Conservation (phyloP, 37 sponge, comb jelly and placozoan genomes). For the Tethya wilhelma region DNA sequence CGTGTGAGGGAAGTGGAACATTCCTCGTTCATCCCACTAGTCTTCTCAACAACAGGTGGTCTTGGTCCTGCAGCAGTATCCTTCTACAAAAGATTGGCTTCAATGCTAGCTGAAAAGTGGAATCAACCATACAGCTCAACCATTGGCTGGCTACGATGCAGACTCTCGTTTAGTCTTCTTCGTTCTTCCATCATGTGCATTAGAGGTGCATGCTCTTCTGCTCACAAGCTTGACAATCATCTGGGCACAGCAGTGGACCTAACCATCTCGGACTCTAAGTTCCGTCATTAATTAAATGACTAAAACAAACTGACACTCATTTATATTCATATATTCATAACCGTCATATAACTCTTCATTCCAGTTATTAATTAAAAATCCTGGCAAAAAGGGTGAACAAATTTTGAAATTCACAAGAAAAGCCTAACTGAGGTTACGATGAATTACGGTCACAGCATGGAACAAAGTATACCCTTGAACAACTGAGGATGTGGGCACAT, state of each 20-base stretch:
- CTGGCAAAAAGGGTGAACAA: neutral
- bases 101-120: slow-evolving; percentile 10
- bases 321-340: too few species aligned
- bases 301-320: too few species aligned
- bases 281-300: too few species aligned
- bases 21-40: slow-evolving; percentile 32
- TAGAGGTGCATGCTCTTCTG: slow-evolving; percentile 21
- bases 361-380: too few species aligned
- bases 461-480: neutral
- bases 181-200: slow-evolving; percentile 40
- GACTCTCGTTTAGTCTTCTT: slow-evolving; percentile 26
- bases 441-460: too few species aligned
- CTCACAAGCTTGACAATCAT: too few species aligned
- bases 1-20: slow-evolving; percentile 44
- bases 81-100: too few species aligned
- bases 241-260: too few species aligned
- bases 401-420: too few species aligned
- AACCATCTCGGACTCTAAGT: too few species aligned
- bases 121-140: slow-evolving; percentile 7
- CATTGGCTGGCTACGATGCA: slow-evolving; percentile 42
- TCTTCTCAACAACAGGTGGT: slow-evolving; percentile 53
- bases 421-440: too few species aligned
- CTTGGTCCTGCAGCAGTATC: slow-evolving; percentile 41
- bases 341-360: too few species aligned
- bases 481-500: slow-evolving; percentile 30